These are phyloP conservation scores for Poecilia wingei DNA, from an alignment of 2,797 vertebrate genomes.

Conservation along the genomic window DNA sequence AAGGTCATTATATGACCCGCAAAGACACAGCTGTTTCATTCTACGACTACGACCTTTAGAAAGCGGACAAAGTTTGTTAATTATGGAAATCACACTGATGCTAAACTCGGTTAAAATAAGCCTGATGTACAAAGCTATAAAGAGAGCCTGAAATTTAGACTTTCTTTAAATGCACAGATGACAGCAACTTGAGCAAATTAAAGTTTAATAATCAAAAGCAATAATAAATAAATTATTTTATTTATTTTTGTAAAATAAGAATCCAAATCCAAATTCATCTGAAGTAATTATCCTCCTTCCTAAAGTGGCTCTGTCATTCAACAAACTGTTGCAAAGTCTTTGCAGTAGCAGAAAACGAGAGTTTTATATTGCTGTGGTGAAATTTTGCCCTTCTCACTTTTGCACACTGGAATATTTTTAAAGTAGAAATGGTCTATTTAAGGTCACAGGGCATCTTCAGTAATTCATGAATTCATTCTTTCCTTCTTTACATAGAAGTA, in stretches of 20 bases:
- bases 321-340: background rate
- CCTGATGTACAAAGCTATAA: background rate
- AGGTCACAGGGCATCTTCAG: background rate
- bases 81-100: background rate
- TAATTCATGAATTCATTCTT: too few relatives aligned
- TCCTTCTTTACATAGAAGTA: background rate
- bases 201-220: background rate
- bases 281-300: background rate
- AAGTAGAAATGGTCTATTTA: background rate
- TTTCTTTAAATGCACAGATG: background rate
- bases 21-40: background rate
- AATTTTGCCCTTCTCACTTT: background rate
- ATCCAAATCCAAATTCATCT: background rate
- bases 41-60: background rate
- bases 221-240: background rate
- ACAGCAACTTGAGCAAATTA: background rate
- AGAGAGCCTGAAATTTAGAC: background rate
- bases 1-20: background rate
- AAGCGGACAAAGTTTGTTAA: background rate
- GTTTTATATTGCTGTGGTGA: background rate
- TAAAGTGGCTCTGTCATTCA: background rate
- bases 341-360: background rate
- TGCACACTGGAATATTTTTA: background rate
- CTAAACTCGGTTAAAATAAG: background rate
- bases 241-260: background rate